These are phyloP conservation scores for Phodopus roborovskii DNA, from an alignment of 2,113 vertebrate species.

Conservation along the genomic window DNA sequence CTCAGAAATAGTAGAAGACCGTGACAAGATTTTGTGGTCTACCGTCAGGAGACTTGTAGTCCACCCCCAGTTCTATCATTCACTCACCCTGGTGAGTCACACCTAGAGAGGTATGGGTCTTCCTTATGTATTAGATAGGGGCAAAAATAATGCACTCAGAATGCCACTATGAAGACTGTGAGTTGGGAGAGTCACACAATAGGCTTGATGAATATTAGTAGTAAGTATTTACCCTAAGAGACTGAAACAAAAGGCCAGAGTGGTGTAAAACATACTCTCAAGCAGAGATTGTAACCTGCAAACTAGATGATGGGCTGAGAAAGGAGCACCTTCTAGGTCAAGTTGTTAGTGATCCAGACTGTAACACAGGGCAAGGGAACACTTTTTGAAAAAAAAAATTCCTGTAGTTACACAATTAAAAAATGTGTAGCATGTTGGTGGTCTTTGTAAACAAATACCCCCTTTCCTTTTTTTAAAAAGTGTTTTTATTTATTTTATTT, in stretches of 20 bases:
- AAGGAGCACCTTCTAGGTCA: background rate
- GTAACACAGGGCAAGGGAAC: background rate
- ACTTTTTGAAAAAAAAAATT: background rate
- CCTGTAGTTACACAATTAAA: slow-evolving; percentile 23
- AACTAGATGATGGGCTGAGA: background rate
- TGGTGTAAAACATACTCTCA: background rate
- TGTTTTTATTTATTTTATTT: background rate
- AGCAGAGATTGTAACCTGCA: slow-evolving; percentile 2
- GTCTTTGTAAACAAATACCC: slow-evolving; percentile 20
- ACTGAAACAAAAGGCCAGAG: slow-evolving; percentile 30
- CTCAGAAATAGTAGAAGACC: background rate
- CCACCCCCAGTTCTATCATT: background rate
- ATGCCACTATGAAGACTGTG: background rate
- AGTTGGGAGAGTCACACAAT: slow-evolving; percentile 7
- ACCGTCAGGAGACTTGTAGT: background rate
- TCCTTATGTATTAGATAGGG: background rate
- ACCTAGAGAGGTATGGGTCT: slow-evolving; percentile 25
- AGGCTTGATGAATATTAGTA: slow-evolving; percentile 10
- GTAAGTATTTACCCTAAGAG: background rate
- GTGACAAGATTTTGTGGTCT: background rate
- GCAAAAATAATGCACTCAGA: background rate
- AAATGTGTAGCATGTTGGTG: background rate
- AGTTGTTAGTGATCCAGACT: slow-evolving; percentile 1
- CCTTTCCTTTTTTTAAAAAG: background rate
- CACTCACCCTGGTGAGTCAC: background rate